Evolutionary conservation across 2,113 vertebrate species (phyloP).

Genomic region (Tetrax tetrax): DNA sequence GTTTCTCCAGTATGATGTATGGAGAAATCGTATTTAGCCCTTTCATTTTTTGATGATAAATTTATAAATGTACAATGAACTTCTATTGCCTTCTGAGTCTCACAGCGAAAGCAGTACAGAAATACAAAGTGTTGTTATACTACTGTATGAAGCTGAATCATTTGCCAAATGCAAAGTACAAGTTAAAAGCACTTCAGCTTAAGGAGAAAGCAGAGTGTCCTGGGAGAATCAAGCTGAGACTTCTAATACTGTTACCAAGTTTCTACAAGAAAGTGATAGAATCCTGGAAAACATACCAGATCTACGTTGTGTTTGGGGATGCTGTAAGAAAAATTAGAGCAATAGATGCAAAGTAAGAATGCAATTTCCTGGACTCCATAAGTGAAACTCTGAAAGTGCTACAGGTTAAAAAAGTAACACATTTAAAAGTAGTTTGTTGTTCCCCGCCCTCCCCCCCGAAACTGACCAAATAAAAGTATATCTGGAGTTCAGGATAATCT

Average conservation of each 20-base stretch:
- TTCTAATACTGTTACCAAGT: neutral
- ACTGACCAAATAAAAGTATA: neutral
- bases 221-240: constrained; percentile 6
- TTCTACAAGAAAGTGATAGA: neutral
- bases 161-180: constrained; percentile 35
- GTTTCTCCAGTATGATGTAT: neutral
- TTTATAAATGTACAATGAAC: neutral
- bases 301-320: neutral
- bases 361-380: neutral
- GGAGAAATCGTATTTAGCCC: neutral
- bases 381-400: neutral
- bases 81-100: neutral
- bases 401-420: neutral
- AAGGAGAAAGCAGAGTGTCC: constrained; percentile 7
- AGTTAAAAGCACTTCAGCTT: constrained; percentile 43
- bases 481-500: neutral
- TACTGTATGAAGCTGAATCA: neutral
- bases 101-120: neutral
- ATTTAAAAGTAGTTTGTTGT: neutral
- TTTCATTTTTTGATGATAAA: constrained; percentile 37
- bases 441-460: no score
- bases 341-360: neutral
- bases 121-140: neutral
- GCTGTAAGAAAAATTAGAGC: neutral
- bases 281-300: constrained; percentile 20